Evolutionary conservation across 2,888 invertebrate genomes (phyloP).

Genomic region (Drosophila planitibia): DNA sequence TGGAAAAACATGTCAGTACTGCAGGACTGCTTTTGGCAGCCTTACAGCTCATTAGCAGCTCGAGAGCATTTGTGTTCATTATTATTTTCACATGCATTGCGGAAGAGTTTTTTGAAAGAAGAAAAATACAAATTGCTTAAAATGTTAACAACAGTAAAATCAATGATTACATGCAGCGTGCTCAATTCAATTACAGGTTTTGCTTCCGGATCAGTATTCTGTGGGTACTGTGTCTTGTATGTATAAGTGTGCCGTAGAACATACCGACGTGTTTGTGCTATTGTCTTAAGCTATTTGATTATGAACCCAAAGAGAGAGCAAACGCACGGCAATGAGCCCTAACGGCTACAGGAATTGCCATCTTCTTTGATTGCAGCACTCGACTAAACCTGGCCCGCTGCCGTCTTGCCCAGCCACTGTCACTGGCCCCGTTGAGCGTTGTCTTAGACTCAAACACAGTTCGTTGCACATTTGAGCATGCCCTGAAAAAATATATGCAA

Average conservation of each 20-base stretch:
- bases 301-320: conserved; percentile 41
- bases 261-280: conserved; percentile 45
- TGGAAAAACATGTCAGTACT: conserved; percentile 12
- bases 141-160: conserved; percentile 55
- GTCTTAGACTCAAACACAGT: conserved; percentile 76
- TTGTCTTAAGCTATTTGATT: conserved; percentile 66
- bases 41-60: conserved; percentile 72
- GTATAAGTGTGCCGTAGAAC: conserved; percentile 10
- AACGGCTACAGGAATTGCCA: conserved; percentile 56
- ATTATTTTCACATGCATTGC: conserved; percentile 30
- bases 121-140: conserved; percentile 61
- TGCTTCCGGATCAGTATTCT: conserved; percentile 66
- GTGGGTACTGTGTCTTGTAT: conserved; percentile 7
- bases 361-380: conserved; percentile 70
- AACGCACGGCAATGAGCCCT: conserved; percentile 28
- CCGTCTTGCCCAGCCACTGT: conserved; percentile 12
- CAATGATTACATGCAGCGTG: conserved; percentile 41
- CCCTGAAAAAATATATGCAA: conserved; percentile 79
- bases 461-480: conserved; percentile 82
- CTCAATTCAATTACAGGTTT: conserved; percentile 58
- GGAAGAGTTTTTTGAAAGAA: conserved; percentile 19
- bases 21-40: conserved; percentile 32
- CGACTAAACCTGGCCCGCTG: conserved; percentile 19
- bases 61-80: conserved; percentile 2
- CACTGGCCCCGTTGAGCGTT: conserved; percentile 38